Percentiles rank a stretch among this genome's conserved stretches.
phyloP scores from a whole-genome alignment of 2,888 invertebrate genomes.

The Megaustenia siamemsis region DNA sequence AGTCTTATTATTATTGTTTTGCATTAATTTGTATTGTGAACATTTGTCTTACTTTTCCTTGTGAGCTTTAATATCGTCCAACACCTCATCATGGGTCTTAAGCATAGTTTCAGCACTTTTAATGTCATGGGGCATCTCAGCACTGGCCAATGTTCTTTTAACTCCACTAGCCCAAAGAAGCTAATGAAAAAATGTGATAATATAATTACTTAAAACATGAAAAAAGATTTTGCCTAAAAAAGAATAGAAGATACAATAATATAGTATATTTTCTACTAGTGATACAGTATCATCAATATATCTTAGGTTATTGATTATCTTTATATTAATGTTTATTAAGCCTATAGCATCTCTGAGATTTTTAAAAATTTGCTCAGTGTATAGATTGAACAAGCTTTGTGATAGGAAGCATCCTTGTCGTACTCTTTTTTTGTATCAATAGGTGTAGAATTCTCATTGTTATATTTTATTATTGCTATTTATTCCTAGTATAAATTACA shows the following conservation, averaged over 20 bases:
- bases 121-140: slow-evolving; percentile 83
- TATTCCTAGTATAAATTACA: no score
- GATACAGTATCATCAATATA: no score
- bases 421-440: no score
- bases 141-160: slow-evolving; percentile 72
- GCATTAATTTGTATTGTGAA: no score
- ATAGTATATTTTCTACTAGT: no score
- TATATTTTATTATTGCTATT: no score
- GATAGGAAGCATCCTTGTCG: no score
- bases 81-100: slow-evolving; percentile 93
- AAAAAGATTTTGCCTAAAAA: not conserved
- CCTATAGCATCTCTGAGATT: not conserved
- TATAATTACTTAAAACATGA: not conserved
- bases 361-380: no score
- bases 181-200: slow-evolving; percentile 57
- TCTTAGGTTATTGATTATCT: no score
- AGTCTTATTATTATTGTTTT: no score
- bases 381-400: no score
- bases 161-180: slow-evolving; percentile 71
- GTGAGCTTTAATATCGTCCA: slow-evolving; percentile 93
- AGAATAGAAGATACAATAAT: not conserved
- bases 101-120: slow-evolving; percentile 93
- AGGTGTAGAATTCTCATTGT: no score
- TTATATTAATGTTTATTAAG: not conserved
- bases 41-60: slow-evolving; percentile 87